Evolutionary conservation across 2,113 vertebrate species (phyloP).

Genomic region (Takifugu flavidus): DNA sequence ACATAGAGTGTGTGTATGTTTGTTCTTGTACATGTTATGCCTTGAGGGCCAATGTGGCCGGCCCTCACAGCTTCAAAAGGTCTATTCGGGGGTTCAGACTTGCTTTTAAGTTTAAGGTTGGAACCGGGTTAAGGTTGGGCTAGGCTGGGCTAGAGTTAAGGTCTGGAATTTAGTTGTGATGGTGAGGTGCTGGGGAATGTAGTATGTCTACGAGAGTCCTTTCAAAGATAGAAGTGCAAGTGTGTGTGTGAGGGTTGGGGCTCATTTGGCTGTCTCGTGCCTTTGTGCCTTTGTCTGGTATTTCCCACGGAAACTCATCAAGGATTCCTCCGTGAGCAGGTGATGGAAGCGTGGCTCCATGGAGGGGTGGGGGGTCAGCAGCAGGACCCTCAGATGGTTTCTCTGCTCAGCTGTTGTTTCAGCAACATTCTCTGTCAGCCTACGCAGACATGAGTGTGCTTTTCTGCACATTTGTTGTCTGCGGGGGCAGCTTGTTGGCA

Average conservation of each 20-base stretch:
- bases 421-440: slow-evolving; percentile 67
- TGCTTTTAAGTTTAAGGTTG: too few species aligned
- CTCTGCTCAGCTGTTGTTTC: slow-evolving; percentile 69
- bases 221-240: too few species aligned
- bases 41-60: too few species aligned
- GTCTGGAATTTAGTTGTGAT: too few species aligned
- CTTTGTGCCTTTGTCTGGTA: slow-evolving; percentile 49
- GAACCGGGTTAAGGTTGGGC: too few species aligned
- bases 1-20: neutral
- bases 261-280: slow-evolving; percentile 23
- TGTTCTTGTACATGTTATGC: too few species aligned
- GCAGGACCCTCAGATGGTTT: slow-evolving; percentile 58
- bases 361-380: slow-evolving; percentile 25
- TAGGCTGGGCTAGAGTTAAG: too few species aligned
- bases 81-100: too few species aligned
- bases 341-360: slow-evolving; percentile 63
- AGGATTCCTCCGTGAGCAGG: slow-evolving; percentile 71
- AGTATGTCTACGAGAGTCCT: too few species aligned
- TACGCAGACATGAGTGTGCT: slow-evolving; percentile 66
- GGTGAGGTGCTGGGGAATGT: too few species aligned
- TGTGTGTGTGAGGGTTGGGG: too few species aligned
- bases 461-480: slow-evolving; percentile 65
- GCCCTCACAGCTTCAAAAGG: too few species aligned
- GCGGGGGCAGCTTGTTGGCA: slow-evolving; percentile 33
- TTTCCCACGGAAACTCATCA: slow-evolving; percentile 69